Evolutionary conservation across 1,140 invertebrate genomes (phyloP), one percentile per base, ranked within the genome.

Genomic region (Drosophila arizonae): DNA sequence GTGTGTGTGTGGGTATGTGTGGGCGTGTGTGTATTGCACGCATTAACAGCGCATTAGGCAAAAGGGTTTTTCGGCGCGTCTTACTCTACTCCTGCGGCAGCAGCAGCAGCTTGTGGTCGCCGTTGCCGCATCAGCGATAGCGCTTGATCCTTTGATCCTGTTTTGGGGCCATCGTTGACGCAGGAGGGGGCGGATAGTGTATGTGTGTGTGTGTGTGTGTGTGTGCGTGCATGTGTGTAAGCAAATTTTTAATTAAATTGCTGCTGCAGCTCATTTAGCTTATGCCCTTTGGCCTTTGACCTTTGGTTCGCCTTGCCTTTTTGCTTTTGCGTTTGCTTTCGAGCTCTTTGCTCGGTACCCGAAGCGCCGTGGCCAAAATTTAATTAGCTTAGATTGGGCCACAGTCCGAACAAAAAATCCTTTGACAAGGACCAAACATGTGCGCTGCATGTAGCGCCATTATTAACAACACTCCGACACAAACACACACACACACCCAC

Each of bases 241-340:
- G 13, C 28, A 76, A 82, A 79, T 86, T 86, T 39, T 86, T 86
- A 86, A 86, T 86, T 86, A 86, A 86, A 86, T 82, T 61, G 70
- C 77, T 69, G 51, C 65, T 51, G 65, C 50, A 65, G 67, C 81
- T 79, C 63, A 76, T 85, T 77, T 79, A 15, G 41, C 30, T 64
- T 21, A 24, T 60, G 13, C 52, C 60, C 72, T 72, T 81, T 76
- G 76, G 71, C 65, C 84, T 87, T 82, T 87, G 79, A 68, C 70
- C 76, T 57, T 72, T 51, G 57, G 33, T 69, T 54, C 54, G 46
- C 58, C 48, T 55, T 76, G 43, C 10, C 8, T 17, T 46, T 10
- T 17, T 17, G n/a, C n/a, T n/a, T 6, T 13, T 45, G 3, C 17
- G 17, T 17, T 17, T 17, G 5, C 15, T 56, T 45, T 56, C 15